Base-by-base conservation (phyloP, 2,113 vertebrate genomes). In the Petrocephalus microphthalmus region DNA sequence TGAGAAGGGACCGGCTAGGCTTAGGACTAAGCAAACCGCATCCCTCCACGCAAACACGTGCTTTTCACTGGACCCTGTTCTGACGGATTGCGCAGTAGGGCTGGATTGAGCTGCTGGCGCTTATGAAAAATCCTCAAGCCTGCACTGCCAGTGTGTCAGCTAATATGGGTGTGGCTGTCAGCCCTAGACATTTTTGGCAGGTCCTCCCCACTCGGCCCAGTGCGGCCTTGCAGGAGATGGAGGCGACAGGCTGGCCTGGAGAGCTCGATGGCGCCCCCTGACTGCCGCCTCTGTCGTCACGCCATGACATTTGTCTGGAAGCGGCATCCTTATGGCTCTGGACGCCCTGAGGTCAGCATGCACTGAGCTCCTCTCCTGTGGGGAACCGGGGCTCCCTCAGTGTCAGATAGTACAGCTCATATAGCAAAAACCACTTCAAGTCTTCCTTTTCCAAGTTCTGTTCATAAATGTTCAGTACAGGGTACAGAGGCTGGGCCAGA, bases 101-200 rank as follows among this genome's bases (percentile, higher is more conserved):
- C 42, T 11, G 85, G 71, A 88, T 49, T 42, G 42, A 37, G 42
- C 45, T 20, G 22, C 78, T 49, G 78, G 37, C 29, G 54, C 37
- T 92, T 78, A 85, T 89, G 88, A 89, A 78, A 84, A 84, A 87
- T 83, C 74, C 45, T 33, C 42, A 67, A 81, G 87, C 37, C 87
- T 33, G 49, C 56, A 53, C 85, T 81, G 52, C 81, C 85, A 87
- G 81, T 53, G 71, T 91, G 89, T 49, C 85, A 88, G 53, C 22
- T 82, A 56, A 89, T 22, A n/a, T 57, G 51, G 84, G 67, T 71
- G 87, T 88, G 57, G 57, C 89, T 90, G 85, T 88, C 89, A 88
- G 54, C 57, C 60, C 45, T 89, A 74, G 91, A 89, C 88, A 85
- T 74, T 89, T 89, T 87, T 91, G 88, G 91, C 89, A 87, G 85